phyloP scores from a whole-genome alignment of 2,888 invertebrate species.

The Mimas tiliae region DNA sequence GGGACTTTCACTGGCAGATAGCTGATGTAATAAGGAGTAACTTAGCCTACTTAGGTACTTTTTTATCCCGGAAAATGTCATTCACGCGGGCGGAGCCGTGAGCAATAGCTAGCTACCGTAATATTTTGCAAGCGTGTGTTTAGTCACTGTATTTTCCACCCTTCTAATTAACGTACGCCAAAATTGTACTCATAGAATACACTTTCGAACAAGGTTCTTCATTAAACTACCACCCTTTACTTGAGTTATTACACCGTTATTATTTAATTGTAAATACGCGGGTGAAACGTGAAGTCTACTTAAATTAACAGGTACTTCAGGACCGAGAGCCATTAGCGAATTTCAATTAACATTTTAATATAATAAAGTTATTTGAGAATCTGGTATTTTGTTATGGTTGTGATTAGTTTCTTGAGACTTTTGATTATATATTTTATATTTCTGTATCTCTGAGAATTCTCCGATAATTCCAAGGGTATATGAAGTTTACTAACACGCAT shows the following conservation, averaged over 20 bases:
- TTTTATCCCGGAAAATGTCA: too few species aligned
- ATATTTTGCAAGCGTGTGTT: too few species aligned
- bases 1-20: too few species aligned
- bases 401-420: not conserved
- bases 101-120: too few species aligned
- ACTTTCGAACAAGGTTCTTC: constrained; percentile 36
- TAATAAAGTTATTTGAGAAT: constrained; percentile 23
- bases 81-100: too few species aligned
- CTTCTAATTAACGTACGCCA: not conserved
- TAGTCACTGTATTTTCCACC: not conserved
- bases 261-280: constrained; percentile 40
- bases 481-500: too few species aligned
- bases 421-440: not conserved
- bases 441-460: too few species aligned
- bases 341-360: constrained; percentile 35
- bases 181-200: not conserved
- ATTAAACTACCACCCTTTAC: constrained; percentile 32
- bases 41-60: too few species aligned
- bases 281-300: constrained; percentile 36
- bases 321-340: constrained; percentile 40
- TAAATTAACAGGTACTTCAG: constrained; percentile 46
- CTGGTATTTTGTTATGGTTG: not conserved
- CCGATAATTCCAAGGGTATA: too few species aligned
- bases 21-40: too few species aligned
- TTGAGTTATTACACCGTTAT: constrained; percentile 41